phyloP scores from a whole-genome alignment of 2,113 vertebrate genomes.

The Gnathochromis pfefferi region DNA sequence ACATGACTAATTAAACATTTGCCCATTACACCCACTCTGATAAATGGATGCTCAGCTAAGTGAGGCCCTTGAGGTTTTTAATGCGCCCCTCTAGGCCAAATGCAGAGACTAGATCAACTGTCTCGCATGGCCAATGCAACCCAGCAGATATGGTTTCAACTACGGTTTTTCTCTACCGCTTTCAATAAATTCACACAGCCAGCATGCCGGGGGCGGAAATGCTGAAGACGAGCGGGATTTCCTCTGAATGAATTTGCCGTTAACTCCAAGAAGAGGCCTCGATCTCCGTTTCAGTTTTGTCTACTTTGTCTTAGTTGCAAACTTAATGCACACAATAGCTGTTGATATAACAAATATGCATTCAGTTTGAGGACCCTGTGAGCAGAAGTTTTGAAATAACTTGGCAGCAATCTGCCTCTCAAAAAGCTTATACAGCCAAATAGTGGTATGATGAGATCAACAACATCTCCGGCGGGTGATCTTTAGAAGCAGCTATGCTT shows the following conservation, averaged over 20 bases:
- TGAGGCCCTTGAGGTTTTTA: conserved; percentile 31
- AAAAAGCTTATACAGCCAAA: conserved; percentile 49
- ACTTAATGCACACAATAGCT: background rate
- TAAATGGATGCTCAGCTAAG: conserved; percentile 45
- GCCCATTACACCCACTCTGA: conserved; percentile 44
- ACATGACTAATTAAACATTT: conserved; percentile 63
- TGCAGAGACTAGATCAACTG: conserved; percentile 44
- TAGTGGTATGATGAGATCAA: conserved; percentile 61
- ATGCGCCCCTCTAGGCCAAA: conserved; percentile 41
- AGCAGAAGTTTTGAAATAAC: background rate
- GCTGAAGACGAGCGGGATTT: background rate
- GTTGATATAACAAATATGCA: background rate
- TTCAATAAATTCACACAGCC: conserved; percentile 60
- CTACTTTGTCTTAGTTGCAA: background rate
- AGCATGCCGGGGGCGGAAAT: background rate
- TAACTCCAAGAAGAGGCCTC: background rate
- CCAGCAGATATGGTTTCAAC: conserved; percentile 52
- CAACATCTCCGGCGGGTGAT: conserved; percentile 48
- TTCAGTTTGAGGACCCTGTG: background rate
- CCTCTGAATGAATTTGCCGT: background rate
- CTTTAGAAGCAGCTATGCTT: conserved; percentile 61
- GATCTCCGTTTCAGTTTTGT: background rate
- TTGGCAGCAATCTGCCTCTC: conserved; percentile 6
- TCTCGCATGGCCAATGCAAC: conserved; percentile 28
- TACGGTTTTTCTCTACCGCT: conserved; percentile 40